These are phyloP conservation scores for Elegia similella DNA, from an alignment of 2,888 invertebrate genomes.

Conservation along the genomic window DNA sequence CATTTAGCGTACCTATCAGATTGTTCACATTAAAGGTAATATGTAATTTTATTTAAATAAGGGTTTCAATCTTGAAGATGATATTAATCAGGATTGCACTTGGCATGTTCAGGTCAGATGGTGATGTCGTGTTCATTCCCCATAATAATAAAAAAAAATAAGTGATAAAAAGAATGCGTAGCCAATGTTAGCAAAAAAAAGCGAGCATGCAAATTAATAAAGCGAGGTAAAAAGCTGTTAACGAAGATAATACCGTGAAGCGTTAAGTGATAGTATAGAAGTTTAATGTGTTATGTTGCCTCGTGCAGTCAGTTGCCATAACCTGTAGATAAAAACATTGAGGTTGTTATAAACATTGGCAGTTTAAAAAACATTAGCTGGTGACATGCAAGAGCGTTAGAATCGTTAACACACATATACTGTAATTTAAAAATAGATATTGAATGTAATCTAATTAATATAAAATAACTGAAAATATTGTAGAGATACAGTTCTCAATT, in stretches of 20 bases:
- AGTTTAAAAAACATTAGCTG: not conserved
- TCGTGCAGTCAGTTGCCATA: conserved; percentile 1
- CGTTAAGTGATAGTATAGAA: not conserved
- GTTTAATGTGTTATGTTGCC: not conserved
- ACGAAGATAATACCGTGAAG: not conserved
- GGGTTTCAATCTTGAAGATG: too few species aligned
- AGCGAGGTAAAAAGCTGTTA: conserved; percentile 4
- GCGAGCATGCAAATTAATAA: conserved; percentile 5
- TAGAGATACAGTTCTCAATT: too few species aligned
- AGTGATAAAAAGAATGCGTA: not conserved
- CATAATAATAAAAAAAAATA: not conserved
- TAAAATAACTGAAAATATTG: too few species aligned
- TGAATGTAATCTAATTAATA: too few species aligned
- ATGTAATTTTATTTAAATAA: too few species aligned
- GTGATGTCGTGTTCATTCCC: not conserved
- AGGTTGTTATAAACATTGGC: too few species aligned
- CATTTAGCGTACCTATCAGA: too few species aligned
- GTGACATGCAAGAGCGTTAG: not conserved
- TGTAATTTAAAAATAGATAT: too few species aligned
- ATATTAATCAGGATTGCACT: too few species aligned
- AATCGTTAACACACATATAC: too few species aligned
- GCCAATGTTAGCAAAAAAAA: not conserved
- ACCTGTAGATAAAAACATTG: conserved; percentile 4
- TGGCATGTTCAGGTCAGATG: not conserved
- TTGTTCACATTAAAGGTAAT: too few species aligned